Evolutionary conservation across 92 coral and sea anemone genomes (phyloP).

Genomic region (Phenganax stokvisi): DNA sequence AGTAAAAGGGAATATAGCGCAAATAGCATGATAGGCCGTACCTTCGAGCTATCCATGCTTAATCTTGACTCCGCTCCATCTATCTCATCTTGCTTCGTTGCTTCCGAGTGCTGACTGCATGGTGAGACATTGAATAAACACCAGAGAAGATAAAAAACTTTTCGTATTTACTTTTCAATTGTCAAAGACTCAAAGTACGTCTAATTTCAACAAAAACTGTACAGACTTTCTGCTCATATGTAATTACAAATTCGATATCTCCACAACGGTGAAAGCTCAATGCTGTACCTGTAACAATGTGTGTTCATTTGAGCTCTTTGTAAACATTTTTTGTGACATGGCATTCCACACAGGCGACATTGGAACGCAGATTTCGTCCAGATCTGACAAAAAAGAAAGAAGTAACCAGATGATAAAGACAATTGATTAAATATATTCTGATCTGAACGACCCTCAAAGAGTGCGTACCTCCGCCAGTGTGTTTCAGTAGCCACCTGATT

Average conservation of each 20-base stretch:
- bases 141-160: background rate
- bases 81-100: conserved; percentile 7
- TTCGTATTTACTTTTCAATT: too few relatives aligned
- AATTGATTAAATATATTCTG: background rate
- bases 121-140: background rate
- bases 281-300: conserved; percentile 65
- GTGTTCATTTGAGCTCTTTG: conserved; percentile 71
- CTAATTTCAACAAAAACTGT: too few relatives aligned
- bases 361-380: conserved; percentile 95
- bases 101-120: background rate
- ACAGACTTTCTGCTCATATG: too few relatives aligned
- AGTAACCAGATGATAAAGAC: background rate
- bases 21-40: background rate
- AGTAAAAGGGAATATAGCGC: background rate
- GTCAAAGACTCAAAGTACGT: too few relatives aligned
- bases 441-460: background rate
- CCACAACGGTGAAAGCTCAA: background rate
- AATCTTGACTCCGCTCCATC: background rate
- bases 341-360: conserved; percentile 84
- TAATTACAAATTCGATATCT: background rate
- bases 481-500: too few relatives aligned
- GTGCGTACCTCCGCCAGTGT: background rate
- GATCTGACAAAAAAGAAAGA: conserved; percentile 44
- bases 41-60: background rate
- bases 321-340: conserved; percentile 93